Evolutionary conservation across 2,888 invertebrate species (phyloP), one percentile per base, ranked within the genome.

Genomic region (Spilosoma lubricipeda): DNA sequence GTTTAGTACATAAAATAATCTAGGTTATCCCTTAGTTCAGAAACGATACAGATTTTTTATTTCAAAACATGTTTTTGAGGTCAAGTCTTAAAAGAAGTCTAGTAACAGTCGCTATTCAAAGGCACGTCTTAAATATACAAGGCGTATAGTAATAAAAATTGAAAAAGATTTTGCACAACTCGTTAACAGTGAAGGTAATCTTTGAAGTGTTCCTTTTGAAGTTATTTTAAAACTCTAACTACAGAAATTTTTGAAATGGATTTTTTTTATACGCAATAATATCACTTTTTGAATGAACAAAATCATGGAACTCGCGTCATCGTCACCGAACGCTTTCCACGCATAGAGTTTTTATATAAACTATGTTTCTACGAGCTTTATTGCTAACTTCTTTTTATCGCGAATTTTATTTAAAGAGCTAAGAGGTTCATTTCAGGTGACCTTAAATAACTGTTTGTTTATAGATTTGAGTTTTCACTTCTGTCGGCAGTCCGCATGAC

Each of bases 61-160:
- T 52, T 70, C 70, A 59, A 59, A 70, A 70, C 70, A 70, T 20
- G 59, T 70, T 70, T 70, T 70, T 39, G 59, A 59, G 70, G 70
- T 70, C 70, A 59, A 59, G 59, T 42, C 70, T 59, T 39, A 20
- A 59, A 27, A 23, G 59, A 70, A 4, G 59, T 59, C 39, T 59
- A n/a, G 36, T 33, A 69, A 33, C 36, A n/a, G 69, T 69, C 39
- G 56, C 27, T 56, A 69, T 56, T 59, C 39, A 69, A 69, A 69
- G 36, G 59, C 70, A 18, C 3, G 9, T 15, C 42, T 63, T 23
- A 69, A 67, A 56, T 36, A 56, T 36, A 69, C 52, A 8, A 20
- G 36, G n/a, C 9, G 33, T 52, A 52, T 27, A 56, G n/a, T 56
- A 56, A 56, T 23, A n/a, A 56, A 27, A 11, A 27, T 23, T n/a